These are phyloP conservation scores for Orchestia grillus DNA, from an alignment of 1,140 invertebrate genomes.

Conservation along the genomic window DNA sequence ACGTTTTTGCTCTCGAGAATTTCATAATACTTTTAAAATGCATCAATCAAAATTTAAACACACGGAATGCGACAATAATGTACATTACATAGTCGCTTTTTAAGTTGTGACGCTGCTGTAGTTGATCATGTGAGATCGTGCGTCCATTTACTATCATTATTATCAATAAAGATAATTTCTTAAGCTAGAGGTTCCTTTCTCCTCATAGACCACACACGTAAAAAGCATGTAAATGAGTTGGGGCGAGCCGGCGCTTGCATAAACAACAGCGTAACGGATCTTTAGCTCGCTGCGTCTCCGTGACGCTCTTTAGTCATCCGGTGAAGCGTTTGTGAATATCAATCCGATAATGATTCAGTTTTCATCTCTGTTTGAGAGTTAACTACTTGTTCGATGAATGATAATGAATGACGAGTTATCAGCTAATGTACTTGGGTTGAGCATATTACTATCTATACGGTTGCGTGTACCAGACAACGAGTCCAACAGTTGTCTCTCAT, in stretches of 20 bases:
- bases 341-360: neutral
- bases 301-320: neutral
- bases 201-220: neutral
- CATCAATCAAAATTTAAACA: neutral
- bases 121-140: too few species aligned
- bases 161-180: too few species aligned
- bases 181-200: too few species aligned
- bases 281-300: neutral
- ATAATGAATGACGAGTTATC: neutral
- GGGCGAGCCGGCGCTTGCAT: neutral
- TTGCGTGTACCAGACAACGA: neutral
- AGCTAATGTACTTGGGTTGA: neutral
- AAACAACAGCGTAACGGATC: neutral
- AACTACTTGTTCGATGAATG: neutral
- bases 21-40: neutral
- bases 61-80: too few species aligned
- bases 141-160: too few species aligned
- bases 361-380: neutral
- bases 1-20: neutral
- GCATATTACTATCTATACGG: neutral
- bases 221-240: neutral
- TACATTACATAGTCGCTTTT: too few species aligned
- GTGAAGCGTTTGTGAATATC: neutral
- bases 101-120: too few species aligned
- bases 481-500: neutral